Base-by-base conservation (phyloP, 2,888 invertebrate species). In the Bombyx huttoni region DNA sequence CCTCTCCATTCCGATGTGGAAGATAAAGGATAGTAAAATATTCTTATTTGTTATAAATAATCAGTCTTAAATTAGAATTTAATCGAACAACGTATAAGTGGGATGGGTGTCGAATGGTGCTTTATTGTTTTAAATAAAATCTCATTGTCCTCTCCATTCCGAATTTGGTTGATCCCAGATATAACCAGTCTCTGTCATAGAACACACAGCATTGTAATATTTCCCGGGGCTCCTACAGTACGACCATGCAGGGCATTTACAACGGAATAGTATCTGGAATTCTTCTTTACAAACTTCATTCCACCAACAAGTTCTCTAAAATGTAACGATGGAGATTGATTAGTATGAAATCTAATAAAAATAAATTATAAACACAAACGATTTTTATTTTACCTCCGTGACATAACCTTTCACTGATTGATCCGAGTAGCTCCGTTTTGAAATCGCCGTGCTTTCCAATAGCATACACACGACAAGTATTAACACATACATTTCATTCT, bases 251-350 rank as follows among this genome's bases (percentile, higher is more conserved):
- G 96, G 96, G 68, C 96, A 97, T 70, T 94, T 94, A 83, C 96
- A 97, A 55, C 95, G 91, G 78, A 96, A 96, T 62, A 94, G 90
- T 61, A 91, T 93, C 80, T 96, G 95, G 72, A 96, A 96, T 79
- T 96, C 96, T 74, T 96, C 96, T 73, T 97, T 96, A 86, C 96
- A 97, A 13, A 96, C 92, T 88, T 97, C 96, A 78, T 96, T 96
- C 94, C 96, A 96, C 95, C 96, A 96, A 78, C 96, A 96, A 51
- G 94, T 96, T 74, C 96, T 91, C 96, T 96, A 53, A 51, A 53
- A 53, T 53, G 34, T 51, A 35, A 46, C 33, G n/a, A 49, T 10
- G 13, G 7, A 56, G 50, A 40, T 40, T 5, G 3, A 40, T 40
- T 10, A 10, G 24, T 24, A 2, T 24, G 24, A 24, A 24, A 24